Conservation (phyloP, 1,140 invertebrate genomes). For the Lordiphosa stackelbergi region DNA sequence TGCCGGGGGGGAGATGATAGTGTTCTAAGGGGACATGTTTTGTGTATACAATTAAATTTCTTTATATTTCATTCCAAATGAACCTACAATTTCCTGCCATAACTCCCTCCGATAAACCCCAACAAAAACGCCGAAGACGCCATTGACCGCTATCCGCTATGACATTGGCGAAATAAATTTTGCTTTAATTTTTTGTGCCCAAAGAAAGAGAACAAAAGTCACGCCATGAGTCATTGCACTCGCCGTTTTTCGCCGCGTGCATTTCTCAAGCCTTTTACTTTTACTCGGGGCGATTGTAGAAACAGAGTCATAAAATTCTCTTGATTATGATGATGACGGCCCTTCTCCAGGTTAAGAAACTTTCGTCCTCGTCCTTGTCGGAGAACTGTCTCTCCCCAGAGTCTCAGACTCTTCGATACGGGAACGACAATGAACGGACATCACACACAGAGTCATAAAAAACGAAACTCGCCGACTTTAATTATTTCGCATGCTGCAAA, state of each 20-base stretch:
- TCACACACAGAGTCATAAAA: not conserved
- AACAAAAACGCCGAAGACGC: slow-evolving; percentile 17
- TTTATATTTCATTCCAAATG: slow-evolving; percentile 18
- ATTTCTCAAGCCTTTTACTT: slow-evolving; percentile 56
- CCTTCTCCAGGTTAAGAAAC: slow-evolving; percentile 37
- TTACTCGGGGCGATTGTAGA: slow-evolving; percentile 35
- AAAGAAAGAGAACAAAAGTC: slow-evolving; percentile 73
- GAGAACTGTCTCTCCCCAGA: slow-evolving; percentile 10
- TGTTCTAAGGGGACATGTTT: too few species aligned
- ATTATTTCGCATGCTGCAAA: slow-evolving; percentile 52
- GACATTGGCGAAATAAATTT: slow-evolving; percentile 54
- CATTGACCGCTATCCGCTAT: slow-evolving; percentile 64
- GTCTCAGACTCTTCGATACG: not conserved
- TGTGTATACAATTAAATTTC: not conserved
- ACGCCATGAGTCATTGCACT: slow-evolving; percentile 70
- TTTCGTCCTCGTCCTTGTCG: slow-evolving; percentile 28
- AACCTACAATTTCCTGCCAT: not conserved
- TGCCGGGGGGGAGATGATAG: too few species aligned
- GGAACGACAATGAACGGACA: too few species aligned
- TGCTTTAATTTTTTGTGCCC: slow-evolving; percentile 30
- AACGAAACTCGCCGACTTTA: slow-evolving; percentile 38
- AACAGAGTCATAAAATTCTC: slow-evolving; percentile 30
- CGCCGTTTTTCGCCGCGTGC: slow-evolving; percentile 3
- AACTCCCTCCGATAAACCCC: slow-evolving; percentile 1
- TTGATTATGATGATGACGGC: slow-evolving; percentile 6